Evolutionary conservation across 2,888 invertebrate genomes (phyloP), one percentile per base, ranked within the genome.

Genomic region (Aspidiotus rigidus): DNA sequence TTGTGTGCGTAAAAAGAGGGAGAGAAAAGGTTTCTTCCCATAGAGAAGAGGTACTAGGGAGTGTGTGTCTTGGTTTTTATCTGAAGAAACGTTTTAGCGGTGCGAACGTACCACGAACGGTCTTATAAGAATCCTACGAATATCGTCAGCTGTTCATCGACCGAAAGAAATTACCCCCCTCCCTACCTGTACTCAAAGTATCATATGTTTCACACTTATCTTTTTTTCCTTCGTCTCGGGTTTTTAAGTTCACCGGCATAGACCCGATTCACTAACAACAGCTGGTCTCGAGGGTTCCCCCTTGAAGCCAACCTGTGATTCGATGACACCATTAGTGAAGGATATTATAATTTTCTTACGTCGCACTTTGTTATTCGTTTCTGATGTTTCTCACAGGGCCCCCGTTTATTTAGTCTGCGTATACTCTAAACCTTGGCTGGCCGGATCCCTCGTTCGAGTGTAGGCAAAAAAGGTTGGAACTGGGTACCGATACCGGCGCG

Each of bases 311-410:
- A 59, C 59, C 59, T 59, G 59, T 39, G 59, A 59, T 59, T 41
- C 64, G 64, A 66, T 66, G 64, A 66, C 64, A 66, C 64, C 64
- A 66, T 66, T 66, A 64, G 64, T 55, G 59, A 59, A 59, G 59
- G 59, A 59, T 59, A 59, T 59, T 59, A 59, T 59, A 59, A 59
- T 59, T 59, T 59, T 59, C 59, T 59, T 59, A 28, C 59, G 13
- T 17, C 59, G 59, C 39, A 59, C 39, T 59, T 28, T 28, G 28
- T 28, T 28, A 28, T 28, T 28, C 59, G 59, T 59, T 59, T 59
- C 59, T 59, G 28, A 39, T 59, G 39, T 59, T 59, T 59, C 59
- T 59, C 59, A 59, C 59, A 59, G 56, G 56, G n/a, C 59, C 49
- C 49, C 49, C 11, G 10, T 49, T n/a, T 11, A 49, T 13, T 13